A percentile compares a stretch with the other conserved stretches of the same genome.
These are phyloP conservation scores for Lutjanus campechanus DNA, from an alignment of 2,797 vertebrate genomes.

Conservation along the genomic window DNA sequence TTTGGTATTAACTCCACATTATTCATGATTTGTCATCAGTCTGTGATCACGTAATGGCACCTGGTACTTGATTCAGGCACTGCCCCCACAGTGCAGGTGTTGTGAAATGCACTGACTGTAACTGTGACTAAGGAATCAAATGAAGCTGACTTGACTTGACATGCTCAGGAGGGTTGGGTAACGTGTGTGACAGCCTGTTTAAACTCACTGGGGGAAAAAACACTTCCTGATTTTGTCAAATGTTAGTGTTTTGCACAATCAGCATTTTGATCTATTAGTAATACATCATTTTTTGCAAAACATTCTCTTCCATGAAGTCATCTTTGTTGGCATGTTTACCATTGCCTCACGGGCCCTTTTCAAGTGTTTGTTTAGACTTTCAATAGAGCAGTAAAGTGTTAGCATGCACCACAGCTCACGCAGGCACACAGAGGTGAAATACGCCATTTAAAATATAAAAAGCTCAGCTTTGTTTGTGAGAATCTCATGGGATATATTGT, in stretches of 20 bases:
- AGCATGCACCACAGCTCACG: neutral
- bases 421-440: conserved; percentile 11
- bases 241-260: conserved; percentile 14
- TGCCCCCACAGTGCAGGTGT: conserved; percentile 36
- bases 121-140: conserved; percentile 59
- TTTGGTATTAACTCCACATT: neutral
- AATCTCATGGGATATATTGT: conserved; percentile 12
- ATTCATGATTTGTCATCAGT: conserved; percentile 36
- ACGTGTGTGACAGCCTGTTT: conserved; percentile 30
- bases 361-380: conserved; percentile 2
- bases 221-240: neutral
- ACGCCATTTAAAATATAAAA: neutral
- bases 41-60: conserved; percentile 17
- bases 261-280: neutral
- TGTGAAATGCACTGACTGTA: conserved; percentile 58
- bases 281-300: neutral
- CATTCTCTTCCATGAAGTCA: neutral
- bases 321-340: neutral
- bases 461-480: conserved; percentile 9
- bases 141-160: conserved; percentile 66
- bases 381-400: conserved; percentile 3
- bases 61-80: conserved; percentile 22
- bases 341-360: neutral
- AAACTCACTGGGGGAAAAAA: neutral
- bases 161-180: conserved; percentile 59